phyloP scores from a whole-genome alignment of 2,113 vertebrate genomes.

The Alectura lathami region DNA sequence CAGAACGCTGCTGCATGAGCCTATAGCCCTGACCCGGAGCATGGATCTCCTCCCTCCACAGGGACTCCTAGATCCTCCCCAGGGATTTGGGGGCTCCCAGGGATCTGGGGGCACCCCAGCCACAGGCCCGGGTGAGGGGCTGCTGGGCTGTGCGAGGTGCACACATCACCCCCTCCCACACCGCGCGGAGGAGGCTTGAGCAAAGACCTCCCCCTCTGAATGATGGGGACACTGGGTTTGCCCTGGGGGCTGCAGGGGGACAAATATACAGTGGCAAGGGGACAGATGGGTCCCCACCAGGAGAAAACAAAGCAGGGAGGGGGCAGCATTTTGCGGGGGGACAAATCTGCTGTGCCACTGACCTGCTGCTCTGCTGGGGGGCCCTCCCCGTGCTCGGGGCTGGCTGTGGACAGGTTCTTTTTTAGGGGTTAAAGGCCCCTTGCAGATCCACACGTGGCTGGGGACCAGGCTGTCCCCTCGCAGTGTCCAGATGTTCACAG shows the following conservation, averaged over 20 bases:
- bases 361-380: background rate
- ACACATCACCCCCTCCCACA: too few species aligned
- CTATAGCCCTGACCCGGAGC: accelerated
- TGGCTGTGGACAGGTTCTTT: accelerated
- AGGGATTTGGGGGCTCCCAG: background rate
- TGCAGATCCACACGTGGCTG: accelerated
- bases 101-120: background rate
- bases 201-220: background rate
- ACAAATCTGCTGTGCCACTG: background rate
- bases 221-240: background rate
- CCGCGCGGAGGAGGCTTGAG: accelerated
- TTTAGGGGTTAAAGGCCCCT: accelerated
- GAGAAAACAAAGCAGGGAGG: too few species aligned
- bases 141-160: background rate
- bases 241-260: background rate
- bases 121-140: background rate
- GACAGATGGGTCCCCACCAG: too few species aligned
- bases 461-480: background rate
- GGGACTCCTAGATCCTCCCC: background rate
- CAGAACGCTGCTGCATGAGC: accelerated
- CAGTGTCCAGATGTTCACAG: background rate
- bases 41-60: background rate
- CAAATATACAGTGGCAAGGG: background rate
- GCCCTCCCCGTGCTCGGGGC: accelerated
- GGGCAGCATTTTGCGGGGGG: background rate